Percentiles rank a stretch among this genome's conserved stretches.
Evolutionary conservation across 2,797 vertebrate species (phyloP).

Genomic region (Pipistrellus kuhlii): DNA sequence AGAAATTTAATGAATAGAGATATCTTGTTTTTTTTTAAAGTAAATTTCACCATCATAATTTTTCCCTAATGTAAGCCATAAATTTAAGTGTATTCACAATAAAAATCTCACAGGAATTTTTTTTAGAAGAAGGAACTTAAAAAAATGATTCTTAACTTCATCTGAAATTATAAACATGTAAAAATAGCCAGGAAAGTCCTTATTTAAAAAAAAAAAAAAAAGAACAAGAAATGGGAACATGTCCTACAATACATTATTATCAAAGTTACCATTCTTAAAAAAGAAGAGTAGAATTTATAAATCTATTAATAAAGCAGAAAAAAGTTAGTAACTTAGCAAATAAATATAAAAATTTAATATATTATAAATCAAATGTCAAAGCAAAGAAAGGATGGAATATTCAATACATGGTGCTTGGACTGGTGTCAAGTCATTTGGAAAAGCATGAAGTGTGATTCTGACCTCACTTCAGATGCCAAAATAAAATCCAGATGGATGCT

Average conservation of each 20-base stretch:
- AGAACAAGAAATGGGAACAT: conserved; percentile 10
- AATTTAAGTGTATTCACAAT: conserved; percentile 14
- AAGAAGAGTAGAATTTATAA: conserved; percentile 19
- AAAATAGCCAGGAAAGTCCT: conserved; percentile 53
- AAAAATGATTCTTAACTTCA: conserved; percentile 49
- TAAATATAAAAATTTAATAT: conserved; percentile 59
- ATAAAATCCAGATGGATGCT: conserved; percentile 80
- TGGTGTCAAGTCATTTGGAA: conserved; percentile 72
- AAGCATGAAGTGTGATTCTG: conserved; percentile 72
- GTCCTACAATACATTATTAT: not conserved
- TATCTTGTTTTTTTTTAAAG: conserved; percentile 24
- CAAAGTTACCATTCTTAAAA: not conserved
- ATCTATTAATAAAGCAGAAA: conserved; percentile 7
- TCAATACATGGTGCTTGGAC: conserved; percentile 65
- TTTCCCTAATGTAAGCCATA: conserved; percentile 58
- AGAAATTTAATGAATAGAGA: conserved; percentile 39
- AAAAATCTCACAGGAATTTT: conserved; percentile 18
- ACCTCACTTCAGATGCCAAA: conserved; percentile 75
- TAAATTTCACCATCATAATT: not conserved
- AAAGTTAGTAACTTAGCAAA: conserved; percentile 66
- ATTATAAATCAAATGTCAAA: conserved; percentile 71
- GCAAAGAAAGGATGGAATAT: conserved; percentile 69
- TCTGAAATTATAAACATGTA: conserved; percentile 62
- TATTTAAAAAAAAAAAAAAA: not conserved
- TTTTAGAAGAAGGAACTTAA: conserved; percentile 7